phyloP scores from a whole-genome alignment of 1,140 invertebrate species.

The Heterodera carotae region DNA sequence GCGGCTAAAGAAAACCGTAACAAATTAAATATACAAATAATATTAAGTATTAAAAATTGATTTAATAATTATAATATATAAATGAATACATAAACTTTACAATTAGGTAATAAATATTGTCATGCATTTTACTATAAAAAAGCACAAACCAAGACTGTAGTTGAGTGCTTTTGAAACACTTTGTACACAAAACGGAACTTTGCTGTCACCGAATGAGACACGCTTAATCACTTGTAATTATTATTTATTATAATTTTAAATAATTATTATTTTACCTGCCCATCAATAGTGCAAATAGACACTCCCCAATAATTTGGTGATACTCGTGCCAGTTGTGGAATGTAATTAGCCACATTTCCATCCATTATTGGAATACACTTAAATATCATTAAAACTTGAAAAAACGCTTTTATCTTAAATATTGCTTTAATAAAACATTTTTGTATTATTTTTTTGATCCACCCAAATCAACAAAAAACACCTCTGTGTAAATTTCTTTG shows the following conservation, averaged over 20 bases:
- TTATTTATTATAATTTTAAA: too few species aligned
- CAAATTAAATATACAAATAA: neutral
- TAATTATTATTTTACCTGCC: constrained; percentile 55
- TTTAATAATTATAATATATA: too few species aligned
- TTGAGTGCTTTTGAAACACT: constrained; percentile 80
- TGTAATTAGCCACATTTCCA: constrained; percentile 63
- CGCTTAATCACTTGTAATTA: neutral
- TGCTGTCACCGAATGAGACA: constrained; percentile 55
- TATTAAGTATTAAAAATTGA: neutral
- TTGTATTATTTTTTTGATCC: constrained; percentile 13
- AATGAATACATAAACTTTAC: too few species aligned
- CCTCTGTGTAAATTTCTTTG: constrained; percentile 49
- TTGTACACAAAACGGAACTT: constrained; percentile 60
- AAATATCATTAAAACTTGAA: neutral
- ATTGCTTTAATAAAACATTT: too few species aligned
- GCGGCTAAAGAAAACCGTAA: constrained; percentile 26
- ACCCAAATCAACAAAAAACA: neutral
- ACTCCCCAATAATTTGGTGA: constrained; percentile 68
- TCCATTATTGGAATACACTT: constrained; percentile 42
- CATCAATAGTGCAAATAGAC: constrained; percentile 69
- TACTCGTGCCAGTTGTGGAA: constrained; percentile 61
- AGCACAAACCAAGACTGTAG: constrained; percentile 66
- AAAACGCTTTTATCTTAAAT: too few species aligned
- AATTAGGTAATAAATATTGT: neutral
- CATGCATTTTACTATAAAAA: neutral